Conservation (phyloP, 2,888 invertebrate species). For the Pristionchus arcanus region DNA sequence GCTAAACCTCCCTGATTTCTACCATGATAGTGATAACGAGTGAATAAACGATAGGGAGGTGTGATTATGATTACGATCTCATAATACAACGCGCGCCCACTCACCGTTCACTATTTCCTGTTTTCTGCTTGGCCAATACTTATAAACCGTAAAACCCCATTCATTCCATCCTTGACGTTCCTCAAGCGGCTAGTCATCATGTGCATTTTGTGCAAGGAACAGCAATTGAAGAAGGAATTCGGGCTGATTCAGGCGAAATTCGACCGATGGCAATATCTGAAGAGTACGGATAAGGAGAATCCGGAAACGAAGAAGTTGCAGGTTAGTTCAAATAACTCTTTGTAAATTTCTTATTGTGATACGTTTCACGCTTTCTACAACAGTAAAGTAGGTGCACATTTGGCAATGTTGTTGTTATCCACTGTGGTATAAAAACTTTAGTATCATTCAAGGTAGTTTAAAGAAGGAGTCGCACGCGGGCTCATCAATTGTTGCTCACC, state of each 20-base stretch:
- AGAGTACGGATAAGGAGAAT: slow-evolving; percentile 45
- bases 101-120: neutral
- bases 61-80: neutral
- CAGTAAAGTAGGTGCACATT: no score
- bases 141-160: neutral
- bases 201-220: neutral
- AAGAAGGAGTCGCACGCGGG: no score
- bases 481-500: neutral
- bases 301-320: slow-evolving; percentile 45
- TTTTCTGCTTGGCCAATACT: neutral
- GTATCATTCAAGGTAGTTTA: no score
- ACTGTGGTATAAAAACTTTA: no score
- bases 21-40: neutral
- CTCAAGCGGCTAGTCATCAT: neutral
- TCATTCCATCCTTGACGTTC: neutral
- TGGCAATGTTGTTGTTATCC: no score
- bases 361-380: no score
- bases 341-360: no score
- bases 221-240: neutral
- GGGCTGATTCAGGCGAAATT: slow-evolving; percentile 41
- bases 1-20: neutral
- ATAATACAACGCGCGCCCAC: neutral
- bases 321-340: neutral
- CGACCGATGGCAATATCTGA: slow-evolving; percentile 53
- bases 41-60: neutral